These are phyloP conservation scores for Catamblyrhynchus diadema DNA, from an alignment of 2,797 vertebrate species.

Conservation along the genomic window DNA sequence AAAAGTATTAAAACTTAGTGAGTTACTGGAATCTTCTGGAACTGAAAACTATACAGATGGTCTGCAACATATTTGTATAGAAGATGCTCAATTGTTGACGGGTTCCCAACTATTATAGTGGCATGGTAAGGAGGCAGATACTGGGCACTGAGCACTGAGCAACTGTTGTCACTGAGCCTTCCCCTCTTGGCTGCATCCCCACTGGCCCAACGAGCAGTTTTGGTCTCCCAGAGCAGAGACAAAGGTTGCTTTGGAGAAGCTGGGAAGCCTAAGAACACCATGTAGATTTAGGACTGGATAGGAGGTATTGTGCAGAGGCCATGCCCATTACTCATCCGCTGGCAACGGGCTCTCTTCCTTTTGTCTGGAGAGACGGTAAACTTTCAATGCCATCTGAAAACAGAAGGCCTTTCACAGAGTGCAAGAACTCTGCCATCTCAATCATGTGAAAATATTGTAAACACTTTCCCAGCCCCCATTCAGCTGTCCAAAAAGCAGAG, in stretches of 20 bases:
- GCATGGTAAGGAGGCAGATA: constrained; percentile 67
- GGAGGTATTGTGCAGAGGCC: constrained; percentile 72
- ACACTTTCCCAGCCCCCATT: constrained; percentile 76
- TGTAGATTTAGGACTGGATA: constrained; percentile 79
- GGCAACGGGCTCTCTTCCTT: constrained; percentile 77
- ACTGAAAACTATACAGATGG: constrained; percentile 70
- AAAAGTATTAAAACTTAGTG: constrained; percentile 49
- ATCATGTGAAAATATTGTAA: constrained; percentile 81
- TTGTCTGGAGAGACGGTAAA: constrained; percentile 78
- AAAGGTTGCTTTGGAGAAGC: constrained; percentile 79
- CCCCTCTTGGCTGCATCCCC: constrained; percentile 70
- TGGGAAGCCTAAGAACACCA: constrained; percentile 74
- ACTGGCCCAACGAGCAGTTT: constrained; percentile 63
- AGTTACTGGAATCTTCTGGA: constrained; percentile 69
- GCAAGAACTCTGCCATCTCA: constrained; percentile 72
- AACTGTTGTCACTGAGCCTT: constrained; percentile 70
- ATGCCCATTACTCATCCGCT: constrained; percentile 79
- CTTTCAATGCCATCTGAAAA: constrained; percentile 78
- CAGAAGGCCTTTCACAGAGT: constrained; percentile 76
- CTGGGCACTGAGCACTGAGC: constrained; percentile 68
- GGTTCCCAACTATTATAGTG: constrained; percentile 65
- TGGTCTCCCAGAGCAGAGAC: constrained; percentile 71
- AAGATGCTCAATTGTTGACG: constrained; percentile 63
- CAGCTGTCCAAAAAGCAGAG: constrained; percentile 66
- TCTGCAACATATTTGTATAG: constrained; percentile 62